Base-by-base conservation (phyloP, 1,140 invertebrate genomes). In the Panulirus ornatus region DNA sequence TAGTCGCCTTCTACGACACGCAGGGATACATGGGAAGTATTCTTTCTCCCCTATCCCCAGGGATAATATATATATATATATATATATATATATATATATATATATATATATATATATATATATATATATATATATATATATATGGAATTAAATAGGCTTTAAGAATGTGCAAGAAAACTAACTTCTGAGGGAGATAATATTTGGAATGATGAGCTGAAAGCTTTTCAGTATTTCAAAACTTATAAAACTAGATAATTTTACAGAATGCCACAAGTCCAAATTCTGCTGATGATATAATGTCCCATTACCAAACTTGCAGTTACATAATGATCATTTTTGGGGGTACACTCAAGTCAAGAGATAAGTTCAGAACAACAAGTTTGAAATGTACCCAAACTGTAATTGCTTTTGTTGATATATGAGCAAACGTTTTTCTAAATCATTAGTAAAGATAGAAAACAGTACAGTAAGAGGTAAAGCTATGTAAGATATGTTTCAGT, bases 381-480 rank as follows among this genome's bases (percentile, higher is more conserved):
- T 22, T 58, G 19, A 58, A 22, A 58, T 58, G 22, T 19, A 58
- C 54, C 22, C 54, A 58, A 22, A 58, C n/a, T 66, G 27, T 30
- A 66, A 66, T 6, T 66, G 58, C n/a, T 66, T 66, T 58, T 19
- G 54, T 11, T 19, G 19, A 66, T 66, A 66, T 66, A 66, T 66
- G 58, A 30, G 27, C 58, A 66, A n/a, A n/a, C 30, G 22, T 66
- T 30, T 30, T 30, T 66, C 11, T 66, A 66, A 0, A 66, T 8
- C 27, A 30, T 66, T 27, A 66, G 22, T 22, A 66, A 66, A 66
- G 5, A 30, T 11, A 66, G 58, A 66, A 66, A 58, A 30, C n/a
- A 66, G 58, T 27, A 66, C n/a, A 66, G 27, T n/a, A 66, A 66
- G 58, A 66, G 27, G 58, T 66, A 66, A 66, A 30, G 58, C 44